Base-by-base conservation (phyloP, 1,140 invertebrate species). In the Homarus americanus region DNA sequence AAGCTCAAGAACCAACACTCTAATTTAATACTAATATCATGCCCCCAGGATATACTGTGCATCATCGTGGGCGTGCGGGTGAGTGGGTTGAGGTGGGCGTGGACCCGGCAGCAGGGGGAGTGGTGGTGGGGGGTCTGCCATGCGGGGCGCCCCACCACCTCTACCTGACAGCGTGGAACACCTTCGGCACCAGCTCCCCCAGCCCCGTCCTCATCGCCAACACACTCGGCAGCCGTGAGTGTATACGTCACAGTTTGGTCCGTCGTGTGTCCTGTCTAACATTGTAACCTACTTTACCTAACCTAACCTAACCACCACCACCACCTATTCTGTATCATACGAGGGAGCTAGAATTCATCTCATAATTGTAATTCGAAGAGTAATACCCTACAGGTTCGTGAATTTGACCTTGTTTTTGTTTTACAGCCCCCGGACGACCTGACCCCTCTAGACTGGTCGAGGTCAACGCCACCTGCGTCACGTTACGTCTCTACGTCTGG, bases 401-500 rank as follows among this genome's bases (percentile, higher is more conserved):
- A n/a, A n/a, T n/a, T n/a, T n/a, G n/a, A n/a, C n/a, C n/a, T n/a
- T n/a, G n/a, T n/a, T n/a, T n/a, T 34, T 38, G 15, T 38, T 38
- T 28, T 10, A 0, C 66, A 89, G 87, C 79, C 1, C 92, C 88
- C n/a, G 84, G 87, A 0, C 63, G 88, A 34, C 92, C 92, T 24
- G 78, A 87, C 24, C 88, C 90, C 28, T 73, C 58, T 9, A 66
- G 82, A 44, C 76, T 92, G 4, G 84, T 92, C 17, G 88, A 92
- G 87, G 89, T 91, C 36, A 92, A 92, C 69, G 44, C 85, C 12
- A 91, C 92, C 2, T 92, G 92, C 24, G 85, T 92, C 84, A 91
- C 85, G 3, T 58, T 92, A 24, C 78, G 92, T 17, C 84, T 92
- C 32, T 92, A 92, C 58, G 82, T 89, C 32, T 92, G 92, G 92